Evolutionary conservation across 2,113 vertebrate species (phyloP), one percentile per base, ranked within the genome.

Genomic region (Telmatochromis sp.): DNA sequence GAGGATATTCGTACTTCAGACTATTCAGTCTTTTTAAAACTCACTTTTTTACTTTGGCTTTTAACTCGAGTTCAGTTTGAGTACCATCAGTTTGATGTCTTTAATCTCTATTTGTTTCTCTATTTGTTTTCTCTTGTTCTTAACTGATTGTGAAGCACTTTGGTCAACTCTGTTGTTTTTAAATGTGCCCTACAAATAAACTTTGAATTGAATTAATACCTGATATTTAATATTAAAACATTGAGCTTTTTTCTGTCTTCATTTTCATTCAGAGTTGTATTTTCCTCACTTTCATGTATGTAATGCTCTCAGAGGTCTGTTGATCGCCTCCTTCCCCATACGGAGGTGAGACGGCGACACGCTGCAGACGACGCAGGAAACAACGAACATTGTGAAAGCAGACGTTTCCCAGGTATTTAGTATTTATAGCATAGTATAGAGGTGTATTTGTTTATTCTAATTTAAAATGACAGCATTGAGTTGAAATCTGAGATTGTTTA

Each of bases 51-150:
- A 54, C 53, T 23, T 54, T 54, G 10, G 10, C 3, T 54, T 54
- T 23, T 23, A 54, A 23, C 6, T 54, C 53, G 2, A 54, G n/a
- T 54, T 54, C 53, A 23, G 53, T 54, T 54, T 54, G 53, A 54
- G 17, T 5, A n/a, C 17, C 19, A 54, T 54, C 51, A 0, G n/a
- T 54, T 54, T 54, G 0, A 54, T 23, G n/a, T 12, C 6, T 21
- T 54, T 23, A 23, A 23, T 54, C n/a, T 23, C 2, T 23, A 7
- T 54, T 23, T 54, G 10, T 23, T 54, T 21, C 10, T 53, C 19
- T 53, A 23, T 10, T n/a, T 11, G 51, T 21, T 53, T 53, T 21
- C 51, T 54, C n/a, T 54, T 54, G 51, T 54, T 54, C 51, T 54
- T 12, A 54, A 54, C n/a, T 54, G 53, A 0, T 12, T 23, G 53